A percentile compares a stretch with the other conserved stretches of the same genome.
phyloP scores from a whole-genome alignment of 2,113 vertebrate species.

The Prunella fulvescens region DNA sequence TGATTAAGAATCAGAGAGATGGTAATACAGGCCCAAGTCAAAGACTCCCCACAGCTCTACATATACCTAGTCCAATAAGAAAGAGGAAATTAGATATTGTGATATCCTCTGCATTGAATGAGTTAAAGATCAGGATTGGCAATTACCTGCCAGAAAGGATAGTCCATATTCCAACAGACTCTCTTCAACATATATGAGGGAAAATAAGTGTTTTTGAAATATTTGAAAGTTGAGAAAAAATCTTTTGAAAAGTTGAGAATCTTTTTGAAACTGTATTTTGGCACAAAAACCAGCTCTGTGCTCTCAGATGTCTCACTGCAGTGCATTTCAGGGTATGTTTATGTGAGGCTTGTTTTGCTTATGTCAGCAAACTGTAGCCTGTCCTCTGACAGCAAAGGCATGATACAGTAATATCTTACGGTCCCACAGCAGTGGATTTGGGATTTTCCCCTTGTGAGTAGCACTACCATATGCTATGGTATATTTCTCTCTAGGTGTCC shows the following conservation, averaged over 20 bases:
- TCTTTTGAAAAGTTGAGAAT: not conserved
- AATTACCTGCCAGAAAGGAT: not conserved
- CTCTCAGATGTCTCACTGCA: not conserved
- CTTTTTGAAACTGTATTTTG: not conserved
- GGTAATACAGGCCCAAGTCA: not conserved
- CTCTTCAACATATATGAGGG: not conserved
- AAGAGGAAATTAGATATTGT: not conserved
- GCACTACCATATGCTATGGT: not conserved
- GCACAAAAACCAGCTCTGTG: not conserved
- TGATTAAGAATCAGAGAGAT: not conserved
- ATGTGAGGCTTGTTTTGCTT: not conserved
- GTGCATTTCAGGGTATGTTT: not conserved
- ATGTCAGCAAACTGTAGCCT: not conserved
- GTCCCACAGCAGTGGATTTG: not conserved
- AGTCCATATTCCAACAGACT: not conserved
- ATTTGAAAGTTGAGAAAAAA: not conserved
- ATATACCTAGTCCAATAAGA: not conserved
- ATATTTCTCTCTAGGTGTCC: not conserved
- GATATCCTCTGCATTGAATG: not conserved
- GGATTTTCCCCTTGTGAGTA: not conserved
- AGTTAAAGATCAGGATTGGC: not conserved
- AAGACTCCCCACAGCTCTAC: not conserved
- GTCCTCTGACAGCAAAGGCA: not conserved
- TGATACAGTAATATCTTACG: not conserved
- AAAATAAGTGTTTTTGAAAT: not conserved